A percentile compares a stretch with the other conserved stretches of the same genome.
Conservation (phyloP, 2,113 vertebrate species). For the Triplophysa siluroides region DNA sequence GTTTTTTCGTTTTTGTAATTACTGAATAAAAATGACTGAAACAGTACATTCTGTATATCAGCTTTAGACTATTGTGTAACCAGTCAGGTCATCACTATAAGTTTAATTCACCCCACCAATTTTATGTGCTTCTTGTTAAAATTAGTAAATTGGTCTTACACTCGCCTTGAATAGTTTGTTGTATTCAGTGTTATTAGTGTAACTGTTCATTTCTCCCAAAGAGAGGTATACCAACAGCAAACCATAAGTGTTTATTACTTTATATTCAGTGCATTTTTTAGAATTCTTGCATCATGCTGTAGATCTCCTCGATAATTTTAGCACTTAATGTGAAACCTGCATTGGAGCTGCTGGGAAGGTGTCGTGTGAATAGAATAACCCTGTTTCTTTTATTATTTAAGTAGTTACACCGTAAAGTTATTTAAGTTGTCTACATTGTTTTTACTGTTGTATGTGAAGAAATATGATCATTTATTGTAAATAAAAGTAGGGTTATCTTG, state of each 20-base stretch:
- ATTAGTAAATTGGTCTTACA: background rate
- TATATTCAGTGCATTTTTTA: constrained; percentile 47
- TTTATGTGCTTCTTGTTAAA: background rate
- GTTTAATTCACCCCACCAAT: background rate
- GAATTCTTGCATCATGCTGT: constrained; percentile 71
- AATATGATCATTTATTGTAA: constrained; percentile 81
- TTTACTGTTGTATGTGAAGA: constrained; percentile 78
- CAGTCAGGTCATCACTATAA: background rate
- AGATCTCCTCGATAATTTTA: constrained; percentile 74
- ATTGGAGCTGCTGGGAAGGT: constrained; percentile 79
- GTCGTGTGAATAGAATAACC: constrained; percentile 82
- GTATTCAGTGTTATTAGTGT: constrained; percentile 17
- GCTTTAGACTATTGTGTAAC: constrained; percentile 9
- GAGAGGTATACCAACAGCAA: constrained; percentile 22
- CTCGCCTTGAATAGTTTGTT: constrained; percentile 5
- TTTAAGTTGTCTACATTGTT: constrained; percentile 81
- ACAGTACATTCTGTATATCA: constrained; percentile 3
- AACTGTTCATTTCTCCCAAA: background rate
- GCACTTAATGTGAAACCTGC: constrained; percentile 86
- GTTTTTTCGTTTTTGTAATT: background rate
- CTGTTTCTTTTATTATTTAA: constrained; percentile 78
- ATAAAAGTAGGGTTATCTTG: constrained; percentile 81
- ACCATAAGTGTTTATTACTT: background rate
- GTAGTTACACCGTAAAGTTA: constrained; percentile 80
- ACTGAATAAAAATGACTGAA: background rate